Evolutionary conservation across 1,140 invertebrate species (phyloP), one percentile per base, ranked within the genome.

Genomic region (Adelges cooleyi): DNA sequence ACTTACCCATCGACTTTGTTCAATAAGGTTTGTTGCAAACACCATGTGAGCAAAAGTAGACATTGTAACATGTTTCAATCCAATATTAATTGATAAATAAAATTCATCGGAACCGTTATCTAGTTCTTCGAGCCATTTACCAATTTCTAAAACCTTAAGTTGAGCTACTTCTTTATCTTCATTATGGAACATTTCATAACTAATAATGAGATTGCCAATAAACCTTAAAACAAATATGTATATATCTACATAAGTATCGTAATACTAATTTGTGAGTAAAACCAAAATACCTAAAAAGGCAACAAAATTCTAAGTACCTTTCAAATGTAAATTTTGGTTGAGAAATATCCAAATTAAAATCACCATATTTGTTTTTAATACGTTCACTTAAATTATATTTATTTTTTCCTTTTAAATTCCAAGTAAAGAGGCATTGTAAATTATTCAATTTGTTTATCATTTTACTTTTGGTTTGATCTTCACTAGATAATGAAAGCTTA

Each of bases 81-180:
- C 56, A 29, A 18, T 22, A 15, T 62, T 62, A 36, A 62, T 62
- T 2, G 56, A 62, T 18, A 29, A 20, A 46, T 62, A 62, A 36
- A 62, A 62, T 13, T 48, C 56, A 46, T 62, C 56, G 46, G 23
- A 29, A 22, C 56, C 13, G n/a, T 20, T 33, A 11, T 62, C 56
- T 20, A 62, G 5, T 48, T 62, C 56, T 62, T 62, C 56, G 33
- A 62, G 56, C 56, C 56, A 62, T 48, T 62, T 62, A 1, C 56
- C 56, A 62, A 62, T 62, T 22, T 62, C 42, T 13, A 48, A 62
- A 46, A 62, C 33, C 33, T 62, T 62, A 23, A 62, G 6, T 46
- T 48, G 42, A 11, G 25, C 56, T 22, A 33, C 9, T 29, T 62
- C 18, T 3, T 40, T 3, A 1, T 62, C 11, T 9, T 6, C 17